Evolutionary conservation across 2,797 vertebrate species (phyloP).

Genomic region (Sphaeramia orbicularis): DNA sequence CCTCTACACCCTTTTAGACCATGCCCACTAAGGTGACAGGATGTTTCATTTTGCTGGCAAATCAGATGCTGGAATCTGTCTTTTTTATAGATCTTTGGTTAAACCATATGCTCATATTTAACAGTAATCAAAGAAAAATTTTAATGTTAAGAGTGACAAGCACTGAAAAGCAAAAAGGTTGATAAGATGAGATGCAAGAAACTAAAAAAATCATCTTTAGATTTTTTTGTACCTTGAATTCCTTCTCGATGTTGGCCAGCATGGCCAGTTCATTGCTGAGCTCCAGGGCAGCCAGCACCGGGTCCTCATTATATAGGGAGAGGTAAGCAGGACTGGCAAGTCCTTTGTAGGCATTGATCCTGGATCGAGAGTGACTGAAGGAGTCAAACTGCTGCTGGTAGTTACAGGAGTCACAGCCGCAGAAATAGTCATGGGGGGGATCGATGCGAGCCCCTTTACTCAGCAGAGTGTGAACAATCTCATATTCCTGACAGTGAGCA

Average conservation of each 20-base stretch:
- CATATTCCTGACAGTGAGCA: conserved; percentile 97
- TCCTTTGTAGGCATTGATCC: conserved; percentile 97
- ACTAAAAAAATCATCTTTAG: no score
- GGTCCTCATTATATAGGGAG: conserved; percentile 96
- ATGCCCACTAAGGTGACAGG: no score
- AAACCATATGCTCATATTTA: no score
- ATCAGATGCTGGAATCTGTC: no score
- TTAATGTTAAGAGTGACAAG: no score
- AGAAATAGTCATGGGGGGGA: conserved; percentile 97
- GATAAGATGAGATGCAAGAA: no score
- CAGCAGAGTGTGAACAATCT: conserved; percentile 95
- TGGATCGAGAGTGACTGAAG: conserved; percentile 96
- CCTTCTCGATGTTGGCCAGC: conserved; percentile 97
- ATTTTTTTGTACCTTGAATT: conserved; percentile 90
- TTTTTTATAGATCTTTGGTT: no score
- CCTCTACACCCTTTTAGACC: no score
- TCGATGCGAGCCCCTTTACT: conserved; percentile 94
- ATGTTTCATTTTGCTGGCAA: no score
- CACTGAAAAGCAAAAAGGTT: no score
- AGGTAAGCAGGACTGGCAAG: conserved; percentile 98
- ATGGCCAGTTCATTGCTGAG: conserved; percentile 97
- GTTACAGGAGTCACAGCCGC: conserved; percentile 93
- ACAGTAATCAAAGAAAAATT: no score
- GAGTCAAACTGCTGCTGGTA: conserved; percentile 97
- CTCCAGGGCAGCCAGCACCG: conserved; percentile 95